Conservation (phyloP, 2,113 vertebrate genomes). For the Calypte anna region DNA sequence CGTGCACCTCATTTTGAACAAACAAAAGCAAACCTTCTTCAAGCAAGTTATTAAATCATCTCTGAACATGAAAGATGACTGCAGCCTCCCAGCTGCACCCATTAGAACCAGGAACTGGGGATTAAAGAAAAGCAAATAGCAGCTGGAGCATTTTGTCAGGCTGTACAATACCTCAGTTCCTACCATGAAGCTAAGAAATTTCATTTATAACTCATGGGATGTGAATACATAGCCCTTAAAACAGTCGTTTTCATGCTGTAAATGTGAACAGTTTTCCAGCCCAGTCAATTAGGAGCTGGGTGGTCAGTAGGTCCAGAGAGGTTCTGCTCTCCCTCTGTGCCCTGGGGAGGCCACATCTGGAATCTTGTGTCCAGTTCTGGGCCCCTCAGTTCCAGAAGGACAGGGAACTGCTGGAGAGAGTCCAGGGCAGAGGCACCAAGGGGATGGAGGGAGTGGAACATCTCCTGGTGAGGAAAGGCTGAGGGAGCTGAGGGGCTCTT, state of each 20-base stretch:
- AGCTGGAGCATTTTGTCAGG: background rate
- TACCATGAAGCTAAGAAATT: background rate
- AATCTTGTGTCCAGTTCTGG: too few relatives aligned
- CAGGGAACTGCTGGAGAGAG: too few relatives aligned
- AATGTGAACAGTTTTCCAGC: background rate
- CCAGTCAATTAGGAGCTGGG: too few relatives aligned
- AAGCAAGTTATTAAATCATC: conserved; percentile 1
- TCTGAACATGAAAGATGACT: background rate
- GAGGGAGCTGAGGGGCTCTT: too few relatives aligned
- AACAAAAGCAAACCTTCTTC: background rate
- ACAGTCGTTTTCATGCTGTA: accelerated
- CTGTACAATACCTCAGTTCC: background rate
- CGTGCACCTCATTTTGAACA: background rate
- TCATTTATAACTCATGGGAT: background rate
- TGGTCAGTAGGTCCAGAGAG: too few relatives aligned
- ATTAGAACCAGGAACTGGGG: background rate
- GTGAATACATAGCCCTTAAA: background rate
- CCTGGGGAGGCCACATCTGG: too few relatives aligned
- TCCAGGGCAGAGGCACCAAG: too few relatives aligned
- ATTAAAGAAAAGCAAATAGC: background rate
- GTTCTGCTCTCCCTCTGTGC: too few relatives aligned
- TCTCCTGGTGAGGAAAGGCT: too few relatives aligned
- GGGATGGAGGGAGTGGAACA: too few relatives aligned
- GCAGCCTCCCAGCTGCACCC: background rate
- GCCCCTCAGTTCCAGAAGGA: too few relatives aligned